These are phyloP conservation scores for Pelecanoides urinatrix DNA, from an alignment of 2,113 vertebrate genomes.

Conservation along the genomic window DNA sequence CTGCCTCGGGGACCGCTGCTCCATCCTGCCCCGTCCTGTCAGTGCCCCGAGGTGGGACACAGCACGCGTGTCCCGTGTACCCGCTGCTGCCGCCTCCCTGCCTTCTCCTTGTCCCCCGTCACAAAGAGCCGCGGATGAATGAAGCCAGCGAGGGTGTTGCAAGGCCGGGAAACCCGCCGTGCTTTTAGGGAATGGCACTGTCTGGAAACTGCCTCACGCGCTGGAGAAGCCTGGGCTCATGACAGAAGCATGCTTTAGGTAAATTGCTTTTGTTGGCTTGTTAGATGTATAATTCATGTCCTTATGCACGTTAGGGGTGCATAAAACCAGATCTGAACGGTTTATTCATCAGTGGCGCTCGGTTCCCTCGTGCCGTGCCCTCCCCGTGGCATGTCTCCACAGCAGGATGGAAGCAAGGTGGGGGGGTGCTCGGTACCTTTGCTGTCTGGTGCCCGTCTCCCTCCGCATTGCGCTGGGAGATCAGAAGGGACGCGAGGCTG, in stretches of 20 bases:
- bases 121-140: neutral
- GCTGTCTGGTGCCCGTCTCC: neutral
- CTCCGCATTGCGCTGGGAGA: neutral
- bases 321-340: neutral
- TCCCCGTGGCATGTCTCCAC: rapidly evolving
- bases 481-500: neutral
- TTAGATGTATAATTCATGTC: conserved; percentile 40
- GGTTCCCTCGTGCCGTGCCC: neutral
- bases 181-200: neutral
- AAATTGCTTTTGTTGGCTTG: conserved; percentile 16
- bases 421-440: neutral
- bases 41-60: neutral
- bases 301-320: neutral
- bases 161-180: neutral
- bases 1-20: neutral
- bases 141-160: neutral
- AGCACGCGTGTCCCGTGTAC: rapidly evolving
- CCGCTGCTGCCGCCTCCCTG: neutral
- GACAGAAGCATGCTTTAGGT: neutral
- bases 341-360: neutral
- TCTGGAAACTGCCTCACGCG: neutral
- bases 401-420: neutral
- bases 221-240: neutral
- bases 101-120: neutral
- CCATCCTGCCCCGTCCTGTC: neutral